A percentile compares a stretch with the other conserved stretches of the same genome.
Evolutionary conservation across 2,797 vertebrate genomes (phyloP).

Genomic region (Pipistrellus pipistrellus): DNA sequence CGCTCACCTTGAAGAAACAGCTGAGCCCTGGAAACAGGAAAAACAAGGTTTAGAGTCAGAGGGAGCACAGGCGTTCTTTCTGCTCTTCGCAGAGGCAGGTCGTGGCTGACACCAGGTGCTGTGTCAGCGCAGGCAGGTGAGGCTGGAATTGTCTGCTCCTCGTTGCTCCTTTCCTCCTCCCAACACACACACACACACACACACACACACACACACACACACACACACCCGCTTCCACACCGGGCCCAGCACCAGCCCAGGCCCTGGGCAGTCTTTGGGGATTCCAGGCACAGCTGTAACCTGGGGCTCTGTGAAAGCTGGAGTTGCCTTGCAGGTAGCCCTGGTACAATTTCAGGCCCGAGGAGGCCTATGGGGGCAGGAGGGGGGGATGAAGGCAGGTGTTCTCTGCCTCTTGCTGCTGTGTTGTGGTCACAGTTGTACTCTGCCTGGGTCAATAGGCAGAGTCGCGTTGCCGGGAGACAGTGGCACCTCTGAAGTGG

Average conservation of each 20-base stretch:
- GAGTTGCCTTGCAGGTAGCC: neutral
- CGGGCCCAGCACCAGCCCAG: neutral
- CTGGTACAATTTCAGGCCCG: neutral
- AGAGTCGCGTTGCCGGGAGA: neutral
- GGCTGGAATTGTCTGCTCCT: neutral
- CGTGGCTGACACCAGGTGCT: neutral
- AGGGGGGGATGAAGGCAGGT: too few species aligned
- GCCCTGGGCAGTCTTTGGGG: neutral
- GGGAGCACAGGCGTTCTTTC: accelerated
- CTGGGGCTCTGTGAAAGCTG: neutral
- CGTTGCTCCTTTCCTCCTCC: neutral
- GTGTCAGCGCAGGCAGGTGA: accelerated
- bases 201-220: too few species aligned
- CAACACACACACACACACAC: neutral
- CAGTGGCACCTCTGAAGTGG: neutral
- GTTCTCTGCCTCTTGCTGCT: accelerated
- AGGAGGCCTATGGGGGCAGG: accelerated
- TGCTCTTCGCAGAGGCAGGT: neutral
- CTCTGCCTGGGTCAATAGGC: conserved; percentile 31
- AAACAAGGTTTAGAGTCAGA: neutral
- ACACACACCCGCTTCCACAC: too few species aligned
- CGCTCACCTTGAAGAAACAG: neutral
- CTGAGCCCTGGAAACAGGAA: neutral
- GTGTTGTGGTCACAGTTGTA: neutral
- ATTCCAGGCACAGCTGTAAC: neutral